Evolutionary conservation across 2,113 vertebrate genomes (phyloP).

Genomic region (Seriola quinqueradiata): DNA sequence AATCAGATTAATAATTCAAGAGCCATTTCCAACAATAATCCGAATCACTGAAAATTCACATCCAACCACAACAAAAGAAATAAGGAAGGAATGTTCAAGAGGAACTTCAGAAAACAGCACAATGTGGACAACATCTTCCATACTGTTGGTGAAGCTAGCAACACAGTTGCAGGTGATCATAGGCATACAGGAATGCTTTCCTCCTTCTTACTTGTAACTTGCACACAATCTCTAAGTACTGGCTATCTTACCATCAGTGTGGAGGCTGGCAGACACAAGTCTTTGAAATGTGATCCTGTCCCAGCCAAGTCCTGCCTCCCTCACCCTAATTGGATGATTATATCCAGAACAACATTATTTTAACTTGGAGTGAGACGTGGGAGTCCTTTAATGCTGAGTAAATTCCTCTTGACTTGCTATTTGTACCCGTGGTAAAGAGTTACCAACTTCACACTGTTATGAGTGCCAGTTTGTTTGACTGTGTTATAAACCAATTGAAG

Average conservation of each 20-base stretch:
- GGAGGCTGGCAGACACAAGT: conserved; percentile 84
- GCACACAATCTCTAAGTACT: conserved; percentile 52
- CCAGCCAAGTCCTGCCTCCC: conserved; percentile 84
- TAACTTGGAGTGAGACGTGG: conserved; percentile 74
- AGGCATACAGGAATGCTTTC: conserved; percentile 56
- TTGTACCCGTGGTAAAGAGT: conserved; percentile 75
- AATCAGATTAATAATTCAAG: neutral
- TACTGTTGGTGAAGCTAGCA: conserved; percentile 50
- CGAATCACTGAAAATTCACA: neutral
- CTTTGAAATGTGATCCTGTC: conserved; percentile 90
- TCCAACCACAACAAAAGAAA: conserved; percentile 27
- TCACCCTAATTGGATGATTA: conserved; percentile 86
- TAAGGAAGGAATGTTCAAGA: conserved; percentile 58
- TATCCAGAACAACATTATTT: conserved; percentile 90
- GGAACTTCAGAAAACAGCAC: conserved; percentile 53
- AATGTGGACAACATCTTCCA: conserved; percentile 55
- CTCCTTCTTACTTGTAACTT: conserved; percentile 47
- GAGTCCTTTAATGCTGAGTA: conserved; percentile 80
- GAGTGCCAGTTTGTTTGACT: conserved; percentile 65
- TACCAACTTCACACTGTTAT: conserved; percentile 72
- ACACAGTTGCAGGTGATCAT: conserved; percentile 55
- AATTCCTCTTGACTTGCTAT: conserved; percentile 82
- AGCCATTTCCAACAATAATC: conserved; percentile 4
- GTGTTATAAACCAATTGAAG: conserved; percentile 2
- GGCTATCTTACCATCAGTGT: conserved; percentile 87